phyloP scores from a whole-genome alignment of 2,113 vertebrate genomes.

The Trogon surrucura region DNA sequence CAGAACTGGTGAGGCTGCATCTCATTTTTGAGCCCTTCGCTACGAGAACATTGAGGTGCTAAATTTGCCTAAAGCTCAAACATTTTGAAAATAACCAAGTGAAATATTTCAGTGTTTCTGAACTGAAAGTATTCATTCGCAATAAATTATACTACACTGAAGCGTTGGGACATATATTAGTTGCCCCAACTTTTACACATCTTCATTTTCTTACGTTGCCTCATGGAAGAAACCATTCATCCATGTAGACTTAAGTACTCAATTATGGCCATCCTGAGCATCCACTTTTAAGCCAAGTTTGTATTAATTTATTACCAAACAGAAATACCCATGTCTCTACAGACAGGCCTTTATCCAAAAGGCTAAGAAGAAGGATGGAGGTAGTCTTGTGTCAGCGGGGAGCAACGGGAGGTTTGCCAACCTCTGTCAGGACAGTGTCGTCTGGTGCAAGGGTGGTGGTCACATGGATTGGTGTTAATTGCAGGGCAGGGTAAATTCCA shows the following conservation, averaged over 20 bases:
- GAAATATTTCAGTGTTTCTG: not conserved
- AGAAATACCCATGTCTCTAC: not conserved
- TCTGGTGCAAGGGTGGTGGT: not conserved
- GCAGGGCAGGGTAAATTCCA: not conserved
- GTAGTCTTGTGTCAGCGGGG: not conserved
- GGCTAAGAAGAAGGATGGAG: not conserved
- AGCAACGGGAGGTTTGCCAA: not conserved
- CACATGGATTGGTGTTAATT: not conserved
- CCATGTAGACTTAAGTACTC: not conserved
- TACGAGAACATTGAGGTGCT: too few relatives aligned
- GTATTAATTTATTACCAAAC: not conserved
- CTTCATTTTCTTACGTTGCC: not conserved
- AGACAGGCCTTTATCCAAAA: not conserved
- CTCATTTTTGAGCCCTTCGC: too few relatives aligned
- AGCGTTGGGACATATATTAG: rapidly evolving
- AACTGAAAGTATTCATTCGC: not conserved
- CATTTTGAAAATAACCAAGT: not conserved
- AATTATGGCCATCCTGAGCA: not conserved
- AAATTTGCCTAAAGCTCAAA: not conserved
- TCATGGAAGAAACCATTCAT: not conserved
- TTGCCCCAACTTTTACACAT: not conserved
- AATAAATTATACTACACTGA: not conserved
- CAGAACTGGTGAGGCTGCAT: too few relatives aligned
- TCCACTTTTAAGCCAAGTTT: not conserved
- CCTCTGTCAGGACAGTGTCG: not conserved